Evolutionary conservation across 2,888 invertebrate species (phyloP), one percentile per base, ranked within the genome.

Genomic region (Eupsilia transversa): DNA sequence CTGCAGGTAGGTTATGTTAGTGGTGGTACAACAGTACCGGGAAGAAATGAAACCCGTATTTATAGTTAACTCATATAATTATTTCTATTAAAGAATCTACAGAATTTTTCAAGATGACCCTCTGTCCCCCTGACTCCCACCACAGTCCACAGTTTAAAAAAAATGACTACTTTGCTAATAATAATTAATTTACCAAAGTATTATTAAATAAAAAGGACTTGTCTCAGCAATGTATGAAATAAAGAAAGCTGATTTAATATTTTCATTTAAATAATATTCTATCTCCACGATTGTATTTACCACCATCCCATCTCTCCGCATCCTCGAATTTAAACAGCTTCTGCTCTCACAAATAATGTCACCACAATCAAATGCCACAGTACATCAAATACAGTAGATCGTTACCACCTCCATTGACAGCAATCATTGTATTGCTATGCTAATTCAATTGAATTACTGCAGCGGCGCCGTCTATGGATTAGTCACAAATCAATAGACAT

Each of bases 371-470:
- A 38, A 7, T 14, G 20, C 35, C 7, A 30, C 23, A 33, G 38
- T 57, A 23, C 12, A 23, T 46, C 52, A 72, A 63, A 59, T 54
- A 33, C 30, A 27, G 27, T 9, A 67, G n/a, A 74, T 74, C 23
- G 56, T 68, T 74, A 54, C 56, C 38, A 14, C 14, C 12, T 27
- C 43, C 33, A 64, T 79, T 66, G 61, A 65, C 64, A 60, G 30
- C 60, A 66, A 67, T 72, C 70, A 73, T 66, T 61, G 59, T 59
- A 30, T 72, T 56, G 73, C 33, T 43, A 79, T 84, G 86, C 61
- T 79, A 84, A 84, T 84, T 63, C 66, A 68, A 84, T 81, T 76
- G 59, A 66, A 86, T 86, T 85, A 86, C 61, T 81, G 72, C 74
- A 64, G 9, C 23, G 20, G 56, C 3, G 17, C 61, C 59, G 54